Conservation (phyloP, 2,888 invertebrate species). For the Brachylomia viminalis region DNA sequence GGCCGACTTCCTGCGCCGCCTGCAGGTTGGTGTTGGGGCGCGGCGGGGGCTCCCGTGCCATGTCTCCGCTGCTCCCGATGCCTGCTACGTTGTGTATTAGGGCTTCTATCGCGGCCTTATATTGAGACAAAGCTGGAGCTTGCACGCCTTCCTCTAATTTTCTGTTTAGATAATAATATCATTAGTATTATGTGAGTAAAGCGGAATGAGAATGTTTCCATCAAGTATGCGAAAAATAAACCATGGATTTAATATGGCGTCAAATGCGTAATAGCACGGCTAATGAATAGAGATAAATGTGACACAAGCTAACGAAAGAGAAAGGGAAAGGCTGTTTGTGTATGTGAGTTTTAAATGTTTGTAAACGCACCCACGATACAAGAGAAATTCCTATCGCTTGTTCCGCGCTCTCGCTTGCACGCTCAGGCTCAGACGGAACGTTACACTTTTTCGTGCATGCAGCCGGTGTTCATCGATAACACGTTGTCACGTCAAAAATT, state of each 20-base stretch:
- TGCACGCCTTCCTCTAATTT: slow-evolving; percentile 86
- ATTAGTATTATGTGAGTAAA: not conserved
- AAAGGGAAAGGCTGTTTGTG: too few relatives aligned
- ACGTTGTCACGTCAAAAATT: too few relatives aligned
- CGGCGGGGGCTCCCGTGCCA: slow-evolving; percentile 68
- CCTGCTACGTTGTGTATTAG: slow-evolving; percentile 80
- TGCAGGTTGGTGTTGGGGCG: slow-evolving; percentile 77
- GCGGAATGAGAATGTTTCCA: too few relatives aligned
- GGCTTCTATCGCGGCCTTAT: slow-evolving; percentile 84
- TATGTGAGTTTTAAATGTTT: too few relatives aligned
- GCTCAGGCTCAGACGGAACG: too few relatives aligned
- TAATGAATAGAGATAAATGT: too few relatives aligned
- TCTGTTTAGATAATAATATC: slow-evolving; percentile 66
- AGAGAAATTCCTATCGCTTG: too few relatives aligned
- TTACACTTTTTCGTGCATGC: too few relatives aligned
- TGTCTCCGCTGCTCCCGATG: slow-evolving; percentile 50
- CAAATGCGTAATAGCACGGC: not conserved
- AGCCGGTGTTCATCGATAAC: too few relatives aligned
- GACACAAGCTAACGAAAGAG: too few relatives aligned
- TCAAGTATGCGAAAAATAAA: not conserved
- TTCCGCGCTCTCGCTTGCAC: too few relatives aligned
- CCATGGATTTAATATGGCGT: not conserved
- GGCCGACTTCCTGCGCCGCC: slow-evolving; percentile 85
- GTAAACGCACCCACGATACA: too few relatives aligned
- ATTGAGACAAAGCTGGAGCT: slow-evolving; percentile 78